Base-by-base conservation (phyloP, 2,113 vertebrate genomes). In the Meles meles region DNA sequence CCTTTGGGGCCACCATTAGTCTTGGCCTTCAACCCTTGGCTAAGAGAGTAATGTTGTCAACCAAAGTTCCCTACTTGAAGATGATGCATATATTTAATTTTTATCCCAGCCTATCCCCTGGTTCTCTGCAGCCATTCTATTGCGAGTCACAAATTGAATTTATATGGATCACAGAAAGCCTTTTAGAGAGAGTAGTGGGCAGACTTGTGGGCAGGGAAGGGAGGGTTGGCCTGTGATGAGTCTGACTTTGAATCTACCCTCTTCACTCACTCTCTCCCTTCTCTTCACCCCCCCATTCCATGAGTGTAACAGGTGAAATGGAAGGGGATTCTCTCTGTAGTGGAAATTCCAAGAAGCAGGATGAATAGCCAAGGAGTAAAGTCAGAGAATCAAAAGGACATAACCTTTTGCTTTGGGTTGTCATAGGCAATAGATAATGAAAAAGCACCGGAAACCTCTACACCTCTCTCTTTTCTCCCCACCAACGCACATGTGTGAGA, bases 121-220 rank as follows among this genome's bases (percentile, higher is more conserved):
- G 94, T 82, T 96, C 93, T 93, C 17, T 92, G 93, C 92, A 88
- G 72, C 86, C 85, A 84, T 97, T 90, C 96, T 82, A 76, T 77
- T 95, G 97, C 25, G 82, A 96, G 72, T 69, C 82, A 69, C 88
- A 97, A 97, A 98, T 98, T 94, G 88, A 95, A 98, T 98, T 98
- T 96, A 95, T 96, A 98, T 98, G 88, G 97, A 98, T 98, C 17
- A 55, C 85, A 97, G 82, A 98, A 96, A 98, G 97, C 94, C 94
- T 98, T 98, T 98, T 95, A 97, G 96, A 98, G 92, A 98, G 93
- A 96, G 72, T 84, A 61, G 83, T 86, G 74, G 95, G 85, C 76
- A 95, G 95, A 55, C 83, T 55, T 1, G 39, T 61, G 55, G 71
- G 83, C 76, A 88, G 59, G 42, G 90, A 49, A 55, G 44, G 57